phyloP scores from a whole-genome alignment of 2,888 invertebrate species.

The Melieria crassipennis region DNA sequence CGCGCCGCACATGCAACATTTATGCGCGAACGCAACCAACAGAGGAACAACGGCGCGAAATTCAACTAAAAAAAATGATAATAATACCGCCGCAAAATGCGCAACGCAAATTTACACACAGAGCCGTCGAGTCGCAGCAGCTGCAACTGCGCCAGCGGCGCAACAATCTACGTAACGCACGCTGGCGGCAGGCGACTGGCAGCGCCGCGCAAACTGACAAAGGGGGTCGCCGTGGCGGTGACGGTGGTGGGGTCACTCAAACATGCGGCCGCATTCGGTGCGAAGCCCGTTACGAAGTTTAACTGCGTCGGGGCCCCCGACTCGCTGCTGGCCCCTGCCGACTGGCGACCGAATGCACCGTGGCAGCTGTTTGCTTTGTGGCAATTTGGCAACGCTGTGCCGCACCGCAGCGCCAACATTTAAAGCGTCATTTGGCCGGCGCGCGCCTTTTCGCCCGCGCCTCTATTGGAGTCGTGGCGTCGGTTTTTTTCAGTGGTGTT shows the following conservation, averaged over 20 bases:
- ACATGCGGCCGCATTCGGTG: not conserved
- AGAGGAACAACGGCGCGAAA: not conserved
- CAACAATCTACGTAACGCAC: too few species aligned
- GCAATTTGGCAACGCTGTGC: not conserved
- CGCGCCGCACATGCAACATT: not conserved
- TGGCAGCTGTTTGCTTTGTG: too few species aligned
- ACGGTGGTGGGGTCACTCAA: not conserved
- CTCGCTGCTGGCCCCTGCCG: too few species aligned
- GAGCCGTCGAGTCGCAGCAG: not conserved
- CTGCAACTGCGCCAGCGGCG: too few species aligned
- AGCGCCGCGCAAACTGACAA: not conserved
- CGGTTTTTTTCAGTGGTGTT: not conserved
- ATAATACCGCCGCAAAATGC: not conserved
- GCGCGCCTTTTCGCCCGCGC: not conserved
- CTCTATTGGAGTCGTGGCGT: not conserved
- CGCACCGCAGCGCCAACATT: not conserved
- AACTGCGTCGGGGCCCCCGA: not conserved
- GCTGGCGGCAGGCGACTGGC: too few species aligned
- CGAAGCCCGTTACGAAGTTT: not conserved
- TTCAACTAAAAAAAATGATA: not conserved
- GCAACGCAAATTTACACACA: constrained; percentile 18
- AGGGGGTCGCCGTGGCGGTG: not conserved
- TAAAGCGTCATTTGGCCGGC: not conserved
- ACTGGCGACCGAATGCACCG: too few species aligned
- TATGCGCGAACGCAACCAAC: not conserved